phyloP scores from a whole-genome alignment of 2,888 invertebrate species.

The Cheilosia grossa region DNA sequence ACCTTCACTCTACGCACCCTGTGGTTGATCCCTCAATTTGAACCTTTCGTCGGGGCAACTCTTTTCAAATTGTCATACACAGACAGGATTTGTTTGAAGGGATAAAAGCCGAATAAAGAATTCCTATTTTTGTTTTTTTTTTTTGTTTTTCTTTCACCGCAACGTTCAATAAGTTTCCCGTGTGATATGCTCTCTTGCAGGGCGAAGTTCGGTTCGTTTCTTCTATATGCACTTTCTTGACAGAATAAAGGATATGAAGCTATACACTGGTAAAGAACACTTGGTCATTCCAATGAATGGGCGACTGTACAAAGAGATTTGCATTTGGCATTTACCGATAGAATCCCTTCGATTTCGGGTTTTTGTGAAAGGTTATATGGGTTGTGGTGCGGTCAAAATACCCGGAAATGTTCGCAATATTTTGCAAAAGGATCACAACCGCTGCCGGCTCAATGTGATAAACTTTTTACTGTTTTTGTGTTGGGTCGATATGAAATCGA shows the following conservation, averaged over 20 bases:
- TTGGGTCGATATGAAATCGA: slow-evolving; percentile 44
- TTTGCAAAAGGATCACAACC: slow-evolving; percentile 42
- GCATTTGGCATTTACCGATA: slow-evolving; percentile 62
- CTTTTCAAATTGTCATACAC: slow-evolving; percentile 49
- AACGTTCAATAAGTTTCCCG: slow-evolving; percentile 71
- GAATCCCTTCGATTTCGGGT: slow-evolving; percentile 54
- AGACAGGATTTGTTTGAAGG: not conserved
- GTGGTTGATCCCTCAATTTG: slow-evolving; percentile 50
- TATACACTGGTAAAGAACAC: slow-evolving; percentile 31
- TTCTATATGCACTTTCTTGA: slow-evolving; percentile 32
- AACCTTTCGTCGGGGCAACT: slow-evolving; percentile 45
- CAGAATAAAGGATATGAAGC: slow-evolving; percentile 65
- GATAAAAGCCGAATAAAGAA: slow-evolving; percentile 26
- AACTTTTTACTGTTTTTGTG: slow-evolving; percentile 19
- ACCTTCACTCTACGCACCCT: slow-evolving; percentile 16
- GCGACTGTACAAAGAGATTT: slow-evolving; percentile 53
- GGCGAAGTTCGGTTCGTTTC: slow-evolving; percentile 44
- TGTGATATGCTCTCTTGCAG: slow-evolving; percentile 65
- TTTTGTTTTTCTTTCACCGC: slow-evolving; percentile 39
- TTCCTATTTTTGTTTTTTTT: too few relatives aligned
- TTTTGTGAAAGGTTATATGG: slow-evolving; percentile 37
- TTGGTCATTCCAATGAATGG: slow-evolving; percentile 53
- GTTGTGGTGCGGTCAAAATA: slow-evolving; percentile 25
- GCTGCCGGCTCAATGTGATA: slow-evolving; percentile 35
- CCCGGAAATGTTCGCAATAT: slow-evolving; percentile 62